Evolutionary conservation across 2,113 vertebrate genomes (phyloP), one percentile per base, ranked within the genome.

Genomic region (Pteropus alecto): DNA sequence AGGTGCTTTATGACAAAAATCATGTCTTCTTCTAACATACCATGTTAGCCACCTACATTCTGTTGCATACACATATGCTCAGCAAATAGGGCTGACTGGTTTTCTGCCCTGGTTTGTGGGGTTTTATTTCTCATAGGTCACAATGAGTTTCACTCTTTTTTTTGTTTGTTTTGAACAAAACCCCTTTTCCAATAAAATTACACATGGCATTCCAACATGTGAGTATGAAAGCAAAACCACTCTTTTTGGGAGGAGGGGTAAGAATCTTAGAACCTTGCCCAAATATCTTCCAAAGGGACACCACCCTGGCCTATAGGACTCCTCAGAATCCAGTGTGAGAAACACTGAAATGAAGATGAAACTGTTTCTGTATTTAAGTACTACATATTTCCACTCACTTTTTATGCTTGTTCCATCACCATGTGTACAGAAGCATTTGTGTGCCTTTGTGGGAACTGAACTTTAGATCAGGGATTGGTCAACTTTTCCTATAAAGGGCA

Each of bases 1-100:
- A 65, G 60, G 81, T 3, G n/a, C 46, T 54, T 60, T 60, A 5
- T 70, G 74, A 41, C 46, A 65, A 58, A 46, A 54, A 54, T 19
- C 33, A 3, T 1, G 28, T 85, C 71, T 74, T 21, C 21, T 56
- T 15, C 11, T 24, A 22, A 56, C n/a, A 33, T 11, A 54, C 6
- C 33, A 0, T 1, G 8, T 3, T 13, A 61, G 33, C 22, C 3
- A 24, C 14, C 48, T n/a, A 0, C 0, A 0, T 67, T 15, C 28
- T 68, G 13, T 30, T 15, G 43, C 19, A 7, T 0, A 24, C 6
- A 19, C 7, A 1, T 13, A 0, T 8, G 21, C 30, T 84, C 38
- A 54, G 82, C 41, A 33, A 16, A 38, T 11, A 22, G 22, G 58
- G 43, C 92, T 21, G 16, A 21, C 6, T 7, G 84, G 26, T 68